Conservation (phyloP, 2,797 vertebrate genomes). For the Bucorvus abyssinicus region DNA sequence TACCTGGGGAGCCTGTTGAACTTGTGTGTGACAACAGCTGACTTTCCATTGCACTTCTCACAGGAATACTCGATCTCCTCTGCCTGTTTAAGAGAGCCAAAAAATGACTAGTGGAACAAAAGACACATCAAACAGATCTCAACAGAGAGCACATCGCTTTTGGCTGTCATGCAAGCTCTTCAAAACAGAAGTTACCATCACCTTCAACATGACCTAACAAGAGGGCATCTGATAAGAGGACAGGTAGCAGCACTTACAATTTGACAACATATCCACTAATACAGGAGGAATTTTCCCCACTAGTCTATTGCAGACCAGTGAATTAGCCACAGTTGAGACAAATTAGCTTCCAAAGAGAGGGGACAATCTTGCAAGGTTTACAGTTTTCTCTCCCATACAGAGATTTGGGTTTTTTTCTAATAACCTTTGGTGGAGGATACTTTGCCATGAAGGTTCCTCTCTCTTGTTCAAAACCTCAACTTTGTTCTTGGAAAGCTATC, state of each 20-base stretch:
- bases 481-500: not conserved
- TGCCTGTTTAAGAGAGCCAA: constrained; percentile 78
- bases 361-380: not conserved
- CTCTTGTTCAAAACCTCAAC: not conserved
- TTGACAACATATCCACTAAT: not conserved
- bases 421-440: not conserved
- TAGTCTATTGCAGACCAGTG: not conserved
- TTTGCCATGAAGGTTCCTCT: not conserved
- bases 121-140: not conserved
- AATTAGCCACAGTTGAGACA: not conserved
- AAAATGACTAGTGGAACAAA: not conserved
- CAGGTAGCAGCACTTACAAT: not conserved
- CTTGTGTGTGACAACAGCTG: constrained; percentile 92
- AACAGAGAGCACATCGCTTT: not conserved
- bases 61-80: constrained; percentile 99
- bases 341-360: not conserved
- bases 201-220: not conserved
- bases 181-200: not conserved
- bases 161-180: not conserved
- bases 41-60: constrained; percentile 94
- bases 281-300: not conserved
- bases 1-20: constrained; percentile 97
- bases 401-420: not conserved
- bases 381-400: not conserved
- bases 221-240: not conserved